Evolutionary conservation across 2,113 vertebrate species (phyloP).

Genomic region (Cyprinus carpio): DNA sequence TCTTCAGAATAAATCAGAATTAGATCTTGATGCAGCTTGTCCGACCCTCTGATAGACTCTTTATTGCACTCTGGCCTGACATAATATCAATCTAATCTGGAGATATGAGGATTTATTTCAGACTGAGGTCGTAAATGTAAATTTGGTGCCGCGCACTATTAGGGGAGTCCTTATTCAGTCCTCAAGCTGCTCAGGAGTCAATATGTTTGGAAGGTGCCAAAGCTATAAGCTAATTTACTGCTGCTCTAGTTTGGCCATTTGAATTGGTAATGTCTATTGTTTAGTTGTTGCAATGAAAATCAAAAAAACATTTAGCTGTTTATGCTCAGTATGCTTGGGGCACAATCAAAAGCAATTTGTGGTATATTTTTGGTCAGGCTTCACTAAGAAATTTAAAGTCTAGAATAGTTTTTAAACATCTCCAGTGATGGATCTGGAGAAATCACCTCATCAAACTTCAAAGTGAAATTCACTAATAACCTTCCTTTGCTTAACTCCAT

Average conservation of each 20-base stretch:
- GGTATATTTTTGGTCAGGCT: conserved; percentile 14
- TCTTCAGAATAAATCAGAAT: conserved; percentile 61
- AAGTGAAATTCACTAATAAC: conserved; percentile 27
- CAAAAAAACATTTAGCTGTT: not conserved
- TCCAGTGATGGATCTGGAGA: not conserved
- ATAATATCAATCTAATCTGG: conserved; percentile 61
- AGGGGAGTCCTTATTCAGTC: conserved; percentile 37
- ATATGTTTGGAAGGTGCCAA: conserved; percentile 43
- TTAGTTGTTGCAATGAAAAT: conserved; percentile 24
- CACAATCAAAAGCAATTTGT: conserved; percentile 34
- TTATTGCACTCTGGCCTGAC: conserved; percentile 49
- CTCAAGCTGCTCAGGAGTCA: conserved; percentile 17
- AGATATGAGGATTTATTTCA: conserved; percentile 59
- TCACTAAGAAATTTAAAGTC: not conserved
- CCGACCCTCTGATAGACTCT: conserved; percentile 54
- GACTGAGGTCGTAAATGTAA: conserved; percentile 51
- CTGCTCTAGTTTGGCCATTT: not conserved
- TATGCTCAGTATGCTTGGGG: conserved; percentile 30
- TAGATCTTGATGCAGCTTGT: conserved; percentile 57
- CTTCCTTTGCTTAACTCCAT: not conserved
- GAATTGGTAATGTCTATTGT: conserved; percentile 32
- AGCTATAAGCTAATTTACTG: conserved; percentile 43
- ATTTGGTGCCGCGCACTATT: conserved; percentile 50
- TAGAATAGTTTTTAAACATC: conserved; percentile 17
- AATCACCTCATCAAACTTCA: conserved; percentile 32